Evolutionary conservation across 2,113 vertebrate genomes (phyloP).

Genomic region (Equus quagga): DNA sequence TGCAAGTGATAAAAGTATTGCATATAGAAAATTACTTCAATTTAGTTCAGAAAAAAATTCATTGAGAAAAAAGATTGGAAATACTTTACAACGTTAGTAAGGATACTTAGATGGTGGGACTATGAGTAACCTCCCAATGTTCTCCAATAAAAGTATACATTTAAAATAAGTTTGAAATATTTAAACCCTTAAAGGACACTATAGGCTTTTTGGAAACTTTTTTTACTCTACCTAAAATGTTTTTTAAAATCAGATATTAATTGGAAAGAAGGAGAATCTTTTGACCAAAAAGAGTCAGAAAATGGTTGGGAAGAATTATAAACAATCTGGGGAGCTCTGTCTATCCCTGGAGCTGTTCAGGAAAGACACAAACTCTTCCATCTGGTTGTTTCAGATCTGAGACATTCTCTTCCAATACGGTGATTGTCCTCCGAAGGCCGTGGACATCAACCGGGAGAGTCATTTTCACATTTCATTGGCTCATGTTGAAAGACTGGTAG

Average conservation of each 20-base stretch:
- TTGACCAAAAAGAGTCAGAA: not conserved
- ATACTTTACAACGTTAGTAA: not conserved
- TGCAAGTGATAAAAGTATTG: not conserved
- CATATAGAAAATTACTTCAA: not conserved
- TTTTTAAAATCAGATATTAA: not conserved
- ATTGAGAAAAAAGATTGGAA: not conserved
- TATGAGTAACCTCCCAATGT: not conserved
- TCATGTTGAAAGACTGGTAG: not conserved
- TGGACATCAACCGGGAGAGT: not conserved
- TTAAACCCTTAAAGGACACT: not conserved
- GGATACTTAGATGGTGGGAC: not conserved
- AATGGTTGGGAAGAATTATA: not conserved
- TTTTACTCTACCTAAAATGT: not conserved
- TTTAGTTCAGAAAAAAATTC: not conserved
- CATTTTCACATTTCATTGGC: not conserved
- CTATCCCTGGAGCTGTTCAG: not conserved
- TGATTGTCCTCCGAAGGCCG: not conserved
- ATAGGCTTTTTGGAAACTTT: not conserved
- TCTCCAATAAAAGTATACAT: not conserved
- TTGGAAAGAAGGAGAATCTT: not conserved
- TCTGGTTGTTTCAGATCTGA: not conserved
- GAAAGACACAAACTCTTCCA: not conserved
- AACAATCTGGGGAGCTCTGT: not conserved
- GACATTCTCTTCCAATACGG: not conserved
- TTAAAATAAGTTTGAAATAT: slow-evolving; percentile 37